phyloP scores from a whole-genome alignment of 1,140 invertebrate genomes.

The Galleria mellonella region DNA sequence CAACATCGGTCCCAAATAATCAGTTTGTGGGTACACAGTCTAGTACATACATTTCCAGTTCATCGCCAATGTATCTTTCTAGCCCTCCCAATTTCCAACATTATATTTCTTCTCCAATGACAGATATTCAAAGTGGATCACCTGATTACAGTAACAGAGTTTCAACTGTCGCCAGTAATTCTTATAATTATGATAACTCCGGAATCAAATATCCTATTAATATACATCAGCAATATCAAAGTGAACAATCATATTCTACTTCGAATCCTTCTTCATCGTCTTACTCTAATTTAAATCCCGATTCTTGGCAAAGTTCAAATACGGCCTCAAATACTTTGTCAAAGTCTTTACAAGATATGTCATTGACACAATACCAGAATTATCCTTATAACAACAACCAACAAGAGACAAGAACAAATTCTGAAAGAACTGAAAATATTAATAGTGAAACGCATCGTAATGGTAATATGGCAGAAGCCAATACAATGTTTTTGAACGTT shows the following conservation, averaged over 20 bases:
- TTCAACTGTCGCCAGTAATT: slow-evolving; percentile 32
- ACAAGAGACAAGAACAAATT: slow-evolving; percentile 30
- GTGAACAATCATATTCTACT: slow-evolving; percentile 41
- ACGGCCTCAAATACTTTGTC: slow-evolving; percentile 30
- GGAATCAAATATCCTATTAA: slow-evolving; percentile 47
- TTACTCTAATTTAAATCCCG: slow-evolving; percentile 35
- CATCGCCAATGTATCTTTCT: slow-evolving; percentile 50
- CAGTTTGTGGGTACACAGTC: slow-evolving; percentile 49
- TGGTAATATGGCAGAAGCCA: slow-evolving; percentile 39
- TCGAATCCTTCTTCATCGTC: slow-evolving; percentile 34
- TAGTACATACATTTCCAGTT: slow-evolving; percentile 55
- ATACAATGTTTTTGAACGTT: slow-evolving; percentile 52
- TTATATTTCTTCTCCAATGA: slow-evolving; percentile 59
- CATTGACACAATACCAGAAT: slow-evolving; percentile 39
- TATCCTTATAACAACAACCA: slow-evolving; percentile 35
- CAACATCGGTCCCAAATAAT: slow-evolving; percentile 44
- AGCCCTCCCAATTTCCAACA: slow-evolving; percentile 51
- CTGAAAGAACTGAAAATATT: slow-evolving; percentile 25
- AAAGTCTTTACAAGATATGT: slow-evolving; percentile 43
- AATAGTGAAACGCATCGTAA: slow-evolving; percentile 48
- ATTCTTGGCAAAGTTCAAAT: slow-evolving; percentile 39
- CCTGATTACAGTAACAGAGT: slow-evolving; percentile 44
- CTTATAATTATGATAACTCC: slow-evolving; percentile 35
- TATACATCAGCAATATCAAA: slow-evolving; percentile 48
- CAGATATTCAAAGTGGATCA: slow-evolving; percentile 38